Base-by-base conservation (phyloP, 1,140 invertebrate genomes). In the Brachionus paranguensis region DNA sequence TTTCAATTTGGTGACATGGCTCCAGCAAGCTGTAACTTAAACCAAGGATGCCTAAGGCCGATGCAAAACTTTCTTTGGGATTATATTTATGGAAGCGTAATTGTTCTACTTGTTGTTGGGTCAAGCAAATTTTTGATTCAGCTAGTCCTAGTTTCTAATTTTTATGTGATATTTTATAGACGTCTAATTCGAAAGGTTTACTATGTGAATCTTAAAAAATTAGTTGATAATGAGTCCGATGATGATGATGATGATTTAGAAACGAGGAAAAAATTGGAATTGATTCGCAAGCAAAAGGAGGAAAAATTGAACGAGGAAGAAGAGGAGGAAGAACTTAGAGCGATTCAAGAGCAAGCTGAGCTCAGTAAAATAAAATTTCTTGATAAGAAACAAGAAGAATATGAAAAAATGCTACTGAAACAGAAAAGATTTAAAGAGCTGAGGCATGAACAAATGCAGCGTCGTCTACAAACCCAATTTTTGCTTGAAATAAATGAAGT, bases 1-100 rank as follows among this genome's bases (percentile, higher is more conserved):
- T 68, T 64, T 64, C 78, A 64, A 47, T 81, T 37, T 68, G 78
- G 78, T 29, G 78, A 81, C n/a, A 45, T 81, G 33, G 78, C 64
- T 20, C 78, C 78, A 24, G 14, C 12, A 11, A 81, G 78, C 29
- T 81, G 78, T 47, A 81, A 81, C 33, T 64, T 45, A 43, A 17
- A 20, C 2, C 78, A 47, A 81, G 78, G 53, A n/a, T 81, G 78
- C 12, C 33, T 81, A 3, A 81, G 53, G 20, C 78, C 78, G n/a
- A 64, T 81, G 53, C 78, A 81, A 47, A 37, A 64, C 12, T 81
- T 81, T 81, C 8, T 68, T 14, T 81, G 78, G 78, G 17, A 81
- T 60, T 81, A 64, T 47, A 20, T 64, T 8, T 81, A 81, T 47
- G 29, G 33, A 20, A 43, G 37, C 24, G 53, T 81, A 11, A 68